These are phyloP conservation scores for Apodemia mormo DNA, from an alignment of 2,888 invertebrate species.

Conservation along the genomic window DNA sequence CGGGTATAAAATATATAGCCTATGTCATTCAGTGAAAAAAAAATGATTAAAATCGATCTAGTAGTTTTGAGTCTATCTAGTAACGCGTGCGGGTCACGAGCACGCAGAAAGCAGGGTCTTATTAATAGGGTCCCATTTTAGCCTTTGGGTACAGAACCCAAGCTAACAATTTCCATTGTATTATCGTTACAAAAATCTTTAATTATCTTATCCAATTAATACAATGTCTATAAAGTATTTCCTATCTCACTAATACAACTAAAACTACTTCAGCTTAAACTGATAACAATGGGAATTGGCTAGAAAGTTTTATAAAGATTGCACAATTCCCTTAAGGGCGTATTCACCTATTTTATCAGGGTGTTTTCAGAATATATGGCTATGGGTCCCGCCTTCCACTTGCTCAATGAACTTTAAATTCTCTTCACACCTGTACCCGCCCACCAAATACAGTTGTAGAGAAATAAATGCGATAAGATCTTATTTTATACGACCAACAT, in stretches of 20 bases:
- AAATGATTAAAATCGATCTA: no score
- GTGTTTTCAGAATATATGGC: constrained; percentile 67
- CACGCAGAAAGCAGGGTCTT: no score
- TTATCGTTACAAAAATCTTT: no score
- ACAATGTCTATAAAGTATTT: background rate
- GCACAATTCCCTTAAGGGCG: constrained; percentile 46
- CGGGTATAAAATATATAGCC: no score
- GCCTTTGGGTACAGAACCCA: no score
- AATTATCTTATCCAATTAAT: no score
- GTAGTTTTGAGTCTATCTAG: no score
- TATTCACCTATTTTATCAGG: constrained; percentile 62
- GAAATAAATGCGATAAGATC: constrained; percentile 62
- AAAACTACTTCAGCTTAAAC: constrained; percentile 7
- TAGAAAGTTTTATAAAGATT: constrained; percentile 49
- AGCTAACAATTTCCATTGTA: no score
- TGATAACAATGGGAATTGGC: constrained; percentile 25
- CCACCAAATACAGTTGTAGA: constrained; percentile 74
- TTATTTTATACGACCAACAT: constrained; percentile 60
- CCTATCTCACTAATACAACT: background rate
- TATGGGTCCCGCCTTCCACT: constrained; percentile 63
- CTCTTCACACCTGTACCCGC: constrained; percentile 70
- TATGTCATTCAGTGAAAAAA: no score
- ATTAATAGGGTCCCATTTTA: no score
- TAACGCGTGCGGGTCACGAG: no score
- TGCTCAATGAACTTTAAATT: constrained; percentile 78